Base-by-base conservation (phyloP, 1,140 invertebrate species). In the Dendroctonus valens region DNA sequence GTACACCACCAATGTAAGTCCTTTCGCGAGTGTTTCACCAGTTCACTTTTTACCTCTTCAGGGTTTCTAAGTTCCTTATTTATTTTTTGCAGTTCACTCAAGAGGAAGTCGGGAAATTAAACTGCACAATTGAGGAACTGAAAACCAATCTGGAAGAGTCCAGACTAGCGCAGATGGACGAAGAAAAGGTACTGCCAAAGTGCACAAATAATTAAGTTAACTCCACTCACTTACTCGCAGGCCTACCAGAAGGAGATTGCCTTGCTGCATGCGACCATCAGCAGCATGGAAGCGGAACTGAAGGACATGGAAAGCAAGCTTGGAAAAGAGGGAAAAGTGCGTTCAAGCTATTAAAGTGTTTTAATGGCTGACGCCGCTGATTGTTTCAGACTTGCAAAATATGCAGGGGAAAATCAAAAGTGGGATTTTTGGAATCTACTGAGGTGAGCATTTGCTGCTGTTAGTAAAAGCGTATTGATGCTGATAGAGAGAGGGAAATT, bases 91-190 rank as follows among this genome's bases (percentile, higher is more conserved):
- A 71, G 70, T 48, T 71, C 26, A 69, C 59, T 7, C 59, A 70
- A 42, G 69, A 68, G 5, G 71, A 72, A 64, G 41, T 69, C 2
- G 39, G 40, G 11, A 70, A 70, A 39, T 52, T 70, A 39, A 70
- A 65, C 54, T 14, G 5, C 5, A 69, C 64, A 0, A 69, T 72
- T 41, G 64, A 66, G 8, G 63, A 70, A 48, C 51, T 71, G 8
- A 60, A 54, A 50, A 12, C 38, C 38, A 70, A 68, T 46, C 49
- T 69, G 41, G 58, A 72, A 42, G 64, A 58, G 57, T 69, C 57
- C 9, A 49, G 46, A 41, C 7, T 53, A 11, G 50, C 52, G 8
- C 67, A 65, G 58, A 68, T 69, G 7, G 55, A 67, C 40, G 65
- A 71, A 63, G 67, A 71, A 53, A 60, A 61, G 54, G 70, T 71